A percentile compares a stretch with the other conserved stretches of the same genome.
Evolutionary conservation across 2,113 vertebrate genomes (phyloP).

Genomic region (Melospiza melodia): DNA sequence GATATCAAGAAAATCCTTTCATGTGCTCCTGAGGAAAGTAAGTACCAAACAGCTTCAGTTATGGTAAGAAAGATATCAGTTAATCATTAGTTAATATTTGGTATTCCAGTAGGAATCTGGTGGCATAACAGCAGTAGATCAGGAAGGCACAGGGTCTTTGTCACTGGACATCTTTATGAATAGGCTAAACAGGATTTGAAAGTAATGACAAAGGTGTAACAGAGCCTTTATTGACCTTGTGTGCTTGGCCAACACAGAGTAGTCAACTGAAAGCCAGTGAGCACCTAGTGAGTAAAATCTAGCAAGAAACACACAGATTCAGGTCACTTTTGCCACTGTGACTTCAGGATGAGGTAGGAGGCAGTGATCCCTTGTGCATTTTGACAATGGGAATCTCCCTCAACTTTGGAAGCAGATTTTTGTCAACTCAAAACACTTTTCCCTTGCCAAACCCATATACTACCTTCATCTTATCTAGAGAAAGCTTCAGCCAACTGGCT

Average conservation of each 20-base stretch:
- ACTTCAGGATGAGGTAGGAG: neutral
- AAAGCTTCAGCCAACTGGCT: conserved; percentile 51
- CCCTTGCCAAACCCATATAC: conserved; percentile 24
- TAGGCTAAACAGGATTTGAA: neutral
- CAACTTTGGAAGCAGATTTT: conserved; percentile 44
- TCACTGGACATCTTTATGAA: neutral
- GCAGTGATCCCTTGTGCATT: neutral
- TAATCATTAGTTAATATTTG: neutral
- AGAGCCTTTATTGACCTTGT: neutral
- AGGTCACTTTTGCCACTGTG: neutral
- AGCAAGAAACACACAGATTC: neutral
- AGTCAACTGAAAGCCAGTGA: neutral
- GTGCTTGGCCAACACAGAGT: neutral
- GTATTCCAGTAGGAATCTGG: neutral
- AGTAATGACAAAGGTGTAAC: neutral
- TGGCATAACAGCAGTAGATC: neutral
- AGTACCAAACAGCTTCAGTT: neutral
- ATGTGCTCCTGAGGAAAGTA: neutral
- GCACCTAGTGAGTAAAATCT: neutral
- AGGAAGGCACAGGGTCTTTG: neutral
- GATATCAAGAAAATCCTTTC: neutral
- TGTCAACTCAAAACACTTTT: conserved; percentile 31
- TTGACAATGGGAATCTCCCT: conserved; percentile 22
- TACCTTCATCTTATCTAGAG: conserved; percentile 59
- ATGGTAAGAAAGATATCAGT: neutral